These are phyloP conservation scores for Porites cylindrica DNA, from an alignment of 92 coral and sea anemone species.

Conservation along the genomic window DNA sequence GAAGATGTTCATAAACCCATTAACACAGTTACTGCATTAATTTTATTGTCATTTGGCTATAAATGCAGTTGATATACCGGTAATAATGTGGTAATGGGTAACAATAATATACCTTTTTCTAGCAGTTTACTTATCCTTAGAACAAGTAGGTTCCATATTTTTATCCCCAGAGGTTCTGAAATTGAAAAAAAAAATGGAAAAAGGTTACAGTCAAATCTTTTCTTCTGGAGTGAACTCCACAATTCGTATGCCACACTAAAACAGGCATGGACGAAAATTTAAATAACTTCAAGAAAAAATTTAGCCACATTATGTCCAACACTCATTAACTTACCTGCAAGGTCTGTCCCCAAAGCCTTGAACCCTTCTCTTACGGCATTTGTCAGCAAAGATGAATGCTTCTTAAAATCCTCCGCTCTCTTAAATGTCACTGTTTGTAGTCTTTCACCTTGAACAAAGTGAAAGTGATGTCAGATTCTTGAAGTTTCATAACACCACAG, in stretches of 20 bases:
- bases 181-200: background rate
- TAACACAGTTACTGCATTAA: no score
- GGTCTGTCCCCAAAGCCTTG: slow-evolving; percentile 72
- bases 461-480: background rate
- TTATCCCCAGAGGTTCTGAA: slow-evolving; percentile 63
- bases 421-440: slow-evolving; percentile 62
- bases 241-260: no score
- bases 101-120: slow-evolving; percentile 53
- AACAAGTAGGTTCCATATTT: slow-evolving; percentile 74
- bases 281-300: no score
- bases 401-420: slow-evolving; percentile 68
- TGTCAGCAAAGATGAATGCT: slow-evolving; percentile 65
- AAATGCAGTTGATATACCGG: no score
- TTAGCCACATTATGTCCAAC: no score
- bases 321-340: slow-evolving; percentile 50
- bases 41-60: no score
- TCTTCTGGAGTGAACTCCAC: no score
- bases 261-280: no score
- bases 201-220: background rate
- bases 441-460: slow-evolving; percentile 27
- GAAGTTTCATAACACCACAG: background rate
- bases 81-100: background rate
- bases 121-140: slow-evolving; percentile 54
- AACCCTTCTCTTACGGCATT: slow-evolving; percentile 80
- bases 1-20: no score